Evolutionary conservation across 2,113 vertebrate genomes (phyloP).

Genomic region (Neolamprologus tretocephalus): DNA sequence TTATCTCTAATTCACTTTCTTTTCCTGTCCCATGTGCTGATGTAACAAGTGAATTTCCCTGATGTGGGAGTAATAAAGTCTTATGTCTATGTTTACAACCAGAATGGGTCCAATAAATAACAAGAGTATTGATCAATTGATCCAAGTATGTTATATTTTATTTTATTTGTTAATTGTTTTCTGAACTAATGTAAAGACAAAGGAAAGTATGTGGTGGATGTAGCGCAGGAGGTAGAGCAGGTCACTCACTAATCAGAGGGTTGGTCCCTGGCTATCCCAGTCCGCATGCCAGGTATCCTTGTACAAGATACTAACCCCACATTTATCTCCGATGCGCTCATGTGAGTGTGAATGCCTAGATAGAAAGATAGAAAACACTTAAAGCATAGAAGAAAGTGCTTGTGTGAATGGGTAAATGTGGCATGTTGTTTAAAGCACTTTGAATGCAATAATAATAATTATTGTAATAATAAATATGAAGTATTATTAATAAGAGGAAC

Average conservation of each 20-base stretch:
- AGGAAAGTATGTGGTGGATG: not conserved
- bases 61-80: not conserved
- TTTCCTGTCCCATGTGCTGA: not conserved
- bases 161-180: not conserved
- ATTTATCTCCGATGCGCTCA: accelerated
- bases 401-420: not conserved
- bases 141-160: not conserved
- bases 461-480: not conserved
- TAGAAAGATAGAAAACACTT: not conserved
- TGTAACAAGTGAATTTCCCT: not conserved
- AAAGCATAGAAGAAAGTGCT: not conserved
- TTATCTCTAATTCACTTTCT: not conserved
- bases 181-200: not conserved
- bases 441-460: not conserved
- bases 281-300: not conserved
- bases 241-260: not conserved
- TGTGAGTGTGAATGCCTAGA: not conserved
- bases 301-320: not conserved
- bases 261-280: not conserved
- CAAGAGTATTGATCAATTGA: not conserved
- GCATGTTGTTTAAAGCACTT: not conserved
- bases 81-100: not conserved
- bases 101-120: not conserved
- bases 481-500: not conserved
- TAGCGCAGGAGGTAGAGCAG: not conserved